Evolutionary conservation across 1,140 invertebrate species (phyloP), one percentile per base, ranked within the genome.

Genomic region (Rhopalosiphum padi): DNA sequence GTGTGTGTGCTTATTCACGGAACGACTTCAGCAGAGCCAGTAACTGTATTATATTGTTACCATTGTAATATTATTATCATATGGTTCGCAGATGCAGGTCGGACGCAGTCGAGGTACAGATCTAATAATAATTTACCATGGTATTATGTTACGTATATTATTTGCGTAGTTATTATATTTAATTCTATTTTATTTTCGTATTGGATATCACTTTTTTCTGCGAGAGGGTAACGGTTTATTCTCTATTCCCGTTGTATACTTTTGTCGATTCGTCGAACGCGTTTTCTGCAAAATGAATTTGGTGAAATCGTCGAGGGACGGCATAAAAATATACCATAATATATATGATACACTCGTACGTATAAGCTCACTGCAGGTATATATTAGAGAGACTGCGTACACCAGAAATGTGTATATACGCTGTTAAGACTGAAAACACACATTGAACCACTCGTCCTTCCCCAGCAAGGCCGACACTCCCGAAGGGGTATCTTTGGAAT

Each of bases 401-500:
- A 35, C n/a, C n/a, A n/a, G 30, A 30, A 15, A 7, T n/a, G n/a
- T 77, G 60, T n/a, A 22, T 89, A 30, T 41, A 89, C 51, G n/a
- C 21, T 53, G 87, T 89, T 89, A 89, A 89, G 48, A 89, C 88
- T 35, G 23, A 41, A 89, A 37, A 37, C 35, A 89, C 51, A 89
- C 51, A 89, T 37, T 51, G 46, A 89, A 48, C 30, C 86, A 0
- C 4, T 7, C n/a, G 9, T 23, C 15, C 15, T 9, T 48, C 11
- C 25, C 30, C 7, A 8, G 8, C 2, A n/a, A 0, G 60, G n/a
- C 60, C 60, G n/a, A 77, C 41, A 21, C 25, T 68, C 53, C 55
- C 55, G 30, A 35, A 77, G n/a, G 41, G 68, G 60, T 91, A 48
- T 91, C 90, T 46, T 91, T 91, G 90, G 90, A 91, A 82, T 15